phyloP scores from a whole-genome alignment of 1,140 invertebrate genomes.

The Dendrolimus kikuchii region DNA sequence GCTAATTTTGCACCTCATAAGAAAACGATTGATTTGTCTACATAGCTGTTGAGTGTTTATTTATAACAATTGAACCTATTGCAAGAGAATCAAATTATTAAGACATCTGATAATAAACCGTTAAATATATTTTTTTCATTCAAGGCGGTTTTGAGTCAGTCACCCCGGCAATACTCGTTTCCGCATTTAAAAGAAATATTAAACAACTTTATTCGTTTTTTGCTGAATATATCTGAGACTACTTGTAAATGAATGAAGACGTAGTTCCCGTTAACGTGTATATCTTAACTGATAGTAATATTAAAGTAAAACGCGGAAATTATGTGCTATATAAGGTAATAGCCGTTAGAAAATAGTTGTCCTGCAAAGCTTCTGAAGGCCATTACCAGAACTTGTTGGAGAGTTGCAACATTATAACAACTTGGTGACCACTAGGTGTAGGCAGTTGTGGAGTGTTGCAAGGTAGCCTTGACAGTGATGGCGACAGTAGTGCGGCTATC shows the following conservation, averaged over 20 bases:
- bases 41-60: no score
- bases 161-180: constrained; percentile 2
- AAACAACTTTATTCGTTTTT: no score
- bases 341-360: constrained; percentile 5
- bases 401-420: constrained; percentile 46
- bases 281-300: no score
- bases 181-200: constrained; percentile 1
- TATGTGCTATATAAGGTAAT: background rate
- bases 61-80: no score
- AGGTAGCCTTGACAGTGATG: constrained; percentile 63
- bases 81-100: background rate
- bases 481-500: constrained; percentile 32
- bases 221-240: no score
- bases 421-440: constrained; percentile 32
- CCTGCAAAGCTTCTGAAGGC: constrained; percentile 18
- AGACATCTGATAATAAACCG: background rate
- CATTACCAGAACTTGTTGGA: constrained; percentile 13
- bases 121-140: background rate
- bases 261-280: no score
- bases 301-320: background rate
- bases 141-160: constrained; percentile 2
- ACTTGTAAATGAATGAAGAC: no score
- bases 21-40: constrained; percentile 4
- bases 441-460: constrained; percentile 41
- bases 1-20: constrained; percentile 21